Base-by-base conservation (phyloP, 2,113 vertebrate species). In the Lamprologus lemairii region DNA sequence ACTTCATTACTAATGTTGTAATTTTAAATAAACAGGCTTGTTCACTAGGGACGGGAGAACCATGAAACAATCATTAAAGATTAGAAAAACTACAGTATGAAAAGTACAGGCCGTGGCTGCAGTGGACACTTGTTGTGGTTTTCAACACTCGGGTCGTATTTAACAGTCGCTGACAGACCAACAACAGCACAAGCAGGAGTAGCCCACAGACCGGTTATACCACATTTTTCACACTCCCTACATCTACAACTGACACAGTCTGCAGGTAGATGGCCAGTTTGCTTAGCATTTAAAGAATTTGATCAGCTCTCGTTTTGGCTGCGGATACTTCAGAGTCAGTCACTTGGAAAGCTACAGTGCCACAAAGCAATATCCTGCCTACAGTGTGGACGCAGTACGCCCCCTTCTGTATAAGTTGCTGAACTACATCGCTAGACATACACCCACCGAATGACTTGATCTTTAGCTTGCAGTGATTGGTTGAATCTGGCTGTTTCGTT, bases 361-460 rank as follows among this genome's bases (percentile, higher is more conserved):
- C 4, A 9, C 71, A 49, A 49, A 28, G 16, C 4, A 78, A 28
- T 23, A 40, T 54, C 23, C 21, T 16, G 1, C 17, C 14, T 9
- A 8, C 33, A 58, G 42, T 19, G 37, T 14, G 2, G 26, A 68
- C 26, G 26, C 1, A 87, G 33, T 31, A 1, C 9, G 85, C 91
- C 91, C 86, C 54, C 93, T 87, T 19, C 86, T 90, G 92, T 45
- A 3, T 6, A 6, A 5, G 14, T 16, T 35, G 9, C 17, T 16
- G 57, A 53, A 85, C 63, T 88, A 47, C 86, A 87, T 13, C 26
- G 6, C 14, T 35, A 35, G 26, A 53, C 19, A 11, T 81, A 26
- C 12, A 80, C 95, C 84, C 78, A 99, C 98, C 96, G 96, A 86
- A 97, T 94, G 37, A 97, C 89, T n/a, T 95, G 87, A 12, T 98